Evolutionary conservation across 1,140 invertebrate genomes (phyloP).

Genomic region (Nylanderia fulva): DNA sequence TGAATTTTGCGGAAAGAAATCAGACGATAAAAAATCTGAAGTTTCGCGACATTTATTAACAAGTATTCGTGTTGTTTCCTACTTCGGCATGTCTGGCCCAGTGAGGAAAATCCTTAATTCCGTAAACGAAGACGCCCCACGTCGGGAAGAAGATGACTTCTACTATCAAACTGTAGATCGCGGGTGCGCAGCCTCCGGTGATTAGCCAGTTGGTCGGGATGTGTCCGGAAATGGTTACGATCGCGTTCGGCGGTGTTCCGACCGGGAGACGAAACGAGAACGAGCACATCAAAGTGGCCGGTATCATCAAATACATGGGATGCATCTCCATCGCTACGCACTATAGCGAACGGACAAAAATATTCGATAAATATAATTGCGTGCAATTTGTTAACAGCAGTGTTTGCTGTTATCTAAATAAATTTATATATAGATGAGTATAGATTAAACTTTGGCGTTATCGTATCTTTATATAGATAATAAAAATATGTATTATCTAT

Average conservation of each 20-base stretch:
- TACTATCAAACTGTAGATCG: slow-evolving; percentile 79
- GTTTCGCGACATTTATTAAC: neutral
- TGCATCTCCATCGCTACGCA: slow-evolving; percentile 89
- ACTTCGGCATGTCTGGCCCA: slow-evolving; percentile 76
- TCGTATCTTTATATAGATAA: no score
- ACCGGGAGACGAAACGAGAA: slow-evolving; percentile 92
- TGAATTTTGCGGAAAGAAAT: no score
- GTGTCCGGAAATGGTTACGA: slow-evolving; percentile 91
- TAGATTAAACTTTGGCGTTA: no score
- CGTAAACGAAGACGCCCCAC: slow-evolving; percentile 84
- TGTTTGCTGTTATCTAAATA: no score
- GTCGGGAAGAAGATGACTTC: slow-evolving; percentile 80
- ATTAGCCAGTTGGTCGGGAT: slow-evolving; percentile 91
- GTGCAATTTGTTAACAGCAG: no score
- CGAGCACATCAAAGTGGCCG: slow-evolving; percentile 92
- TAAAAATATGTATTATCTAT: no score
- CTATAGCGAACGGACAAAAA: slow-evolving; percentile 74
- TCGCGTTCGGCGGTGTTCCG: slow-evolving; percentile 95
- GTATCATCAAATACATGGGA: slow-evolving; percentile 95
- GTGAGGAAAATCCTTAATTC: slow-evolving; percentile 84
- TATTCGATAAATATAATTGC: neutral
- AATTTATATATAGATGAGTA: no score
- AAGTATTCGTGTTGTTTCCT: neutral
- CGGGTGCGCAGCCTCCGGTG: slow-evolving; percentile 80
- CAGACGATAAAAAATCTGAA: no score